Percentiles rank a stretch among this genome's conserved stretches.
phyloP scores from a whole-genome alignment of 2,888 invertebrate genomes.

The Syrphus vitripennis region DNA sequence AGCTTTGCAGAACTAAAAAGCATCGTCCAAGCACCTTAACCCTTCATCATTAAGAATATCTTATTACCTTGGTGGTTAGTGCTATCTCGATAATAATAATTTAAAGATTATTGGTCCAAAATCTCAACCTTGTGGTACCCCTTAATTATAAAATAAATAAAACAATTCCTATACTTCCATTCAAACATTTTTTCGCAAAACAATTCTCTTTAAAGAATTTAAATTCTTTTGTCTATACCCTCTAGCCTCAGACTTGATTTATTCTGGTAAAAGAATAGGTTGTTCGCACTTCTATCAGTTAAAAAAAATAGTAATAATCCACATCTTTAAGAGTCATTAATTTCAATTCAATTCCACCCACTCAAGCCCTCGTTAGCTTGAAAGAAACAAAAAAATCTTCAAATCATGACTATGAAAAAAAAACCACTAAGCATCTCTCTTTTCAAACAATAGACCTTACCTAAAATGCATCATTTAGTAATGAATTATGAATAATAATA shows the following conservation, averaged over 20 bases:
- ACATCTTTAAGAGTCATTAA: conserved; percentile 43
- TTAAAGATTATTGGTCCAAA: background rate
- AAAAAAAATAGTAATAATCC: background rate
- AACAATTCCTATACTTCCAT: background rate
- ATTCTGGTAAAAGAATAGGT: background rate
- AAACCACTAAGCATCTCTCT: conserved; percentile 19
- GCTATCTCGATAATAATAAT: background rate
- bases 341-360: conserved; percentile 52
- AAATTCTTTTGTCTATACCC: background rate
- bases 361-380: conserved; percentile 57
- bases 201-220: background rate
- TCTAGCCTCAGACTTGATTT: background rate
- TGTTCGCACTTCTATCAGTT: background rate
- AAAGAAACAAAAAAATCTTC: conserved; percentile 31
- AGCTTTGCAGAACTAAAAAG: too few species aligned
- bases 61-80: too few species aligned
- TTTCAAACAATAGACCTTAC: conserved; percentile 55
- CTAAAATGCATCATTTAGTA: conserved; percentile 68
- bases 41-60: too few species aligned
- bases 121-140: background rate
- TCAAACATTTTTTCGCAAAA: background rate
- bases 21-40: too few species aligned
- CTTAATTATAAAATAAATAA: background rate
- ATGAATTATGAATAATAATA: conserved; percentile 70
- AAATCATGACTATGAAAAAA: conserved; percentile 42